Percentiles rank a stretch among this genome's conserved stretches.
Evolutionary conservation across 2,888 invertebrate species (phyloP).

Genomic region (Exocentrus adspersus): DNA sequence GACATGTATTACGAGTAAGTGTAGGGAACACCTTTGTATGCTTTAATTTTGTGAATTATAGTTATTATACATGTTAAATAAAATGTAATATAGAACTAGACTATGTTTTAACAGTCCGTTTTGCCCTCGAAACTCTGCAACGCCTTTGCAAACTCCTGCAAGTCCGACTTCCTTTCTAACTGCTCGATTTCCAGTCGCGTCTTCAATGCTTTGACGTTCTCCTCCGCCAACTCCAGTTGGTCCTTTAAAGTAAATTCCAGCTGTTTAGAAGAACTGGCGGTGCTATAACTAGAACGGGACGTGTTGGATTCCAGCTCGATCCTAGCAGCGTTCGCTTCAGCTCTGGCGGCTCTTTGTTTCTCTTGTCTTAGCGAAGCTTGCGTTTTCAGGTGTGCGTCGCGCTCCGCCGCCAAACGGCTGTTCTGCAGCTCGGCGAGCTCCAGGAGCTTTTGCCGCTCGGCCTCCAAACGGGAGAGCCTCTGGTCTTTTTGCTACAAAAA

Average conservation of each 20-base stretch:
- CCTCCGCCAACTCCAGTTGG: constrained; percentile 72
- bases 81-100: constrained; percentile 39
- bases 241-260: constrained; percentile 44
- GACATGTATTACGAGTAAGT: constrained; percentile 38
- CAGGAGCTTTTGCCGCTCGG: constrained; percentile 58
- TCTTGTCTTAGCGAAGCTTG: constrained; percentile 61
- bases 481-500: background rate
- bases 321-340: constrained; percentile 68
- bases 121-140: constrained; percentile 35
- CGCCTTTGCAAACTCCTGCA: constrained; percentile 64
- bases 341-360: constrained; percentile 68
- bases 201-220: constrained; percentile 73
- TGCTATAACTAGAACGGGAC: constrained; percentile 31
- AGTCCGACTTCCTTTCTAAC: constrained; percentile 71
- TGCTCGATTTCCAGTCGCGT: constrained; percentile 72
- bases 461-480: constrained; percentile 10
- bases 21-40: constrained; percentile 44
- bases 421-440: constrained; percentile 70
- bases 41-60: constrained; percentile 51
- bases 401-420: constrained; percentile 68
- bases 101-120: constrained; percentile 3
- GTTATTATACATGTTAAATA: constrained; percentile 51
- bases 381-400: constrained; percentile 57
- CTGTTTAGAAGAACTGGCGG: constrained; percentile 22
- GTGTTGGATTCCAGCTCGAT: constrained; percentile 65